phyloP scores from a whole-genome alignment of 2,888 invertebrate species.

The Chaitophorus viminalis region DNA sequence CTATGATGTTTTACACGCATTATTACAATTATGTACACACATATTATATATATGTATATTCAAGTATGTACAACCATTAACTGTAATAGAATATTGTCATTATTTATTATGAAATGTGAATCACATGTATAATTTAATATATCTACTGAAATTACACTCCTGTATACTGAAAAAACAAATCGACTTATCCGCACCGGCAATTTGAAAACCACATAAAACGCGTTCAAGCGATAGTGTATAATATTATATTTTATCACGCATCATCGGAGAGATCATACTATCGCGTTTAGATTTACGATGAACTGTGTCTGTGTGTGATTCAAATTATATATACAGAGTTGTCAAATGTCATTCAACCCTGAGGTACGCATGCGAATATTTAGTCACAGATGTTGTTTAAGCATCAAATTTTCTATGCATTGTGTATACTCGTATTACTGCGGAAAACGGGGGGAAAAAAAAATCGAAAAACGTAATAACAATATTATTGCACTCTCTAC shows the following conservation, averaged over 20 bases:
- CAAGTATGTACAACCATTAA: conserved; percentile 4
- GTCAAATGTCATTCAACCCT: too few species aligned
- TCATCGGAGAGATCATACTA: background rate
- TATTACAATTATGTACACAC: conserved; percentile 2
- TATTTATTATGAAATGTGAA: background rate
- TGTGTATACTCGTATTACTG: too few species aligned
- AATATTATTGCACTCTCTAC: too few species aligned
- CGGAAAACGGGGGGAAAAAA: too few species aligned
- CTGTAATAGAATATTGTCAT: background rate
- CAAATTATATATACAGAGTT: too few species aligned
- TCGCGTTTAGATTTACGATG: too few species aligned
- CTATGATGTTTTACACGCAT: conserved; percentile 5
- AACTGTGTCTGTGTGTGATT: too few species aligned
- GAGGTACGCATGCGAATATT: too few species aligned
- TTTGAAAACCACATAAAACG: background rate
- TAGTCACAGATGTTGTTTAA: too few species aligned
- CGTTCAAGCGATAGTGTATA: background rate
- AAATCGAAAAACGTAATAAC: too few species aligned
- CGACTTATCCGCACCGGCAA: background rate
- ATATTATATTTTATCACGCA: background rate
- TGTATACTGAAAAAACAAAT: conserved; percentile 7
- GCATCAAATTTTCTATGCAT: too few species aligned
- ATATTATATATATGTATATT: too few species aligned
- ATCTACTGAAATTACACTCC: background rate
- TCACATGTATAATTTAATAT: background rate